A percentile compares a stretch with the other conserved stretches of the same genome.
These are phyloP conservation scores for Procambarus clarkii DNA, from an alignment of 1,140 invertebrate genomes.

Conservation along the genomic window DNA sequence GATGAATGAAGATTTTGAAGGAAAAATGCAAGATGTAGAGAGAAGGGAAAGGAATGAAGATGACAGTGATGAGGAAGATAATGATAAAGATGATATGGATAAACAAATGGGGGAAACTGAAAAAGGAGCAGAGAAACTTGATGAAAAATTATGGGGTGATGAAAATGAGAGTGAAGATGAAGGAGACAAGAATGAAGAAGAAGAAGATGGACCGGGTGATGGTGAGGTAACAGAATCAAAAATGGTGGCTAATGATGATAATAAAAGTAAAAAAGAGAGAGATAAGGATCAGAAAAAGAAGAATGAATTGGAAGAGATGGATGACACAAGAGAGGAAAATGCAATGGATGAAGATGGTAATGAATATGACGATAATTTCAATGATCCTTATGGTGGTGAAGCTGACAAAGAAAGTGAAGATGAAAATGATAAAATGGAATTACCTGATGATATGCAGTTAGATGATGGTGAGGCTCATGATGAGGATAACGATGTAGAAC, in stretches of 20 bases:
- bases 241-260: conserved; percentile 75
- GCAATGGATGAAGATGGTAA: conserved; percentile 73
- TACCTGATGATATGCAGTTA: conserved; percentile 77
- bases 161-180: conserved; percentile 81
- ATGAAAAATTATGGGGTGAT: conserved; percentile 79
- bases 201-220: conserved; percentile 74
- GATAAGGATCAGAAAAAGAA: conserved; percentile 75
- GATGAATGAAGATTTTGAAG: conserved; percentile 95
- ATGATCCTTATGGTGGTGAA: conserved; percentile 75
- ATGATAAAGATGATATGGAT: conserved; percentile 86
- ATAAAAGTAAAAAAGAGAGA: conserved; percentile 76
- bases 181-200: conserved; percentile 79
- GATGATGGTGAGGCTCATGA: conserved; percentile 75
- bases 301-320: conserved; percentile 73
- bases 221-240: conserved; percentile 68
- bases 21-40: conserved; percentile 81
- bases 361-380: conserved; percentile 73
- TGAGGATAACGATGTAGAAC: conserved; percentile 74
- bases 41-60: conserved; percentile 82
- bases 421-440: conserved; percentile 73
- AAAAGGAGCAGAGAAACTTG: conserved; percentile 86
- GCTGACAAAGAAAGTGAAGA: conserved; percentile 76
- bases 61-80: conserved; percentile 79
- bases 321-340: conserved; percentile 72
- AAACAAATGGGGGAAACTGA: conserved; percentile 97